Conservation (phyloP, 1,140 invertebrate species). For the Bombus cullumanus region DNA sequence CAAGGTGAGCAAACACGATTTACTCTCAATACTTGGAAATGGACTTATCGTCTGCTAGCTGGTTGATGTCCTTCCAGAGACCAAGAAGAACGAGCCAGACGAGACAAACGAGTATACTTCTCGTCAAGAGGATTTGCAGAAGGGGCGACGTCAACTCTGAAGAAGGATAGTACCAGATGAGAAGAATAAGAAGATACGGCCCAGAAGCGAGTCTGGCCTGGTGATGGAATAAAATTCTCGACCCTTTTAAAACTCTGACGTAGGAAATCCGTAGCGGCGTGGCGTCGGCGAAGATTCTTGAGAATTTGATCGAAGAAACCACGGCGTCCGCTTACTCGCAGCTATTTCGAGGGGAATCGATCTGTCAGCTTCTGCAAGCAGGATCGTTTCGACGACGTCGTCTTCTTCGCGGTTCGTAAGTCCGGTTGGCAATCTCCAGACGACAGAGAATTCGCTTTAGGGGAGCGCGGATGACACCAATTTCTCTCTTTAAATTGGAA, state of each 20-base stretch:
- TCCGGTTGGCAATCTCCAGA: background rate
- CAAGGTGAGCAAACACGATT: conserved; percentile 64
- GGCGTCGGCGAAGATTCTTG: background rate
- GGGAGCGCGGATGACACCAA: background rate
- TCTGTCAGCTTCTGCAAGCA: background rate
- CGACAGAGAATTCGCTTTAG: background rate
- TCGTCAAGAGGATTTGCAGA: conserved; percentile 54
- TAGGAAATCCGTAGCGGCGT: conserved; percentile 10
- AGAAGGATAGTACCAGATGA: conserved; percentile 9
- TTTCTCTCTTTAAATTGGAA: conserved; percentile 4
- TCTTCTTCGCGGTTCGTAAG: background rate
- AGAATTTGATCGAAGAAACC: conserved; percentile 19
- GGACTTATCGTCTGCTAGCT: conserved; percentile 56
- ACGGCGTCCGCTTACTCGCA: background rate
- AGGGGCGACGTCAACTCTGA: conserved; percentile 21
- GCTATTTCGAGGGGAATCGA: conserved; percentile 6
- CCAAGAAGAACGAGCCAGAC: conserved; percentile 16
- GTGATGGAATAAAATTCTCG: conserved; percentile 16
- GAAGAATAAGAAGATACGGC: conserved; percentile 57
- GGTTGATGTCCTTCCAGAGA: conserved; percentile 39
- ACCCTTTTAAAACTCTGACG: conserved; percentile 41
- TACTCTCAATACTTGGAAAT: conserved; percentile 44
- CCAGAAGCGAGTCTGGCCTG: conserved; percentile 17
- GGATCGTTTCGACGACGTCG: conserved; percentile 16
- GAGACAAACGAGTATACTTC: conserved; percentile 61